A percentile compares a stretch with the other conserved stretches of the same genome.
Evolutionary conservation across 1,140 invertebrate species (phyloP).

Genomic region (Drosophila tsacasi): DNA sequence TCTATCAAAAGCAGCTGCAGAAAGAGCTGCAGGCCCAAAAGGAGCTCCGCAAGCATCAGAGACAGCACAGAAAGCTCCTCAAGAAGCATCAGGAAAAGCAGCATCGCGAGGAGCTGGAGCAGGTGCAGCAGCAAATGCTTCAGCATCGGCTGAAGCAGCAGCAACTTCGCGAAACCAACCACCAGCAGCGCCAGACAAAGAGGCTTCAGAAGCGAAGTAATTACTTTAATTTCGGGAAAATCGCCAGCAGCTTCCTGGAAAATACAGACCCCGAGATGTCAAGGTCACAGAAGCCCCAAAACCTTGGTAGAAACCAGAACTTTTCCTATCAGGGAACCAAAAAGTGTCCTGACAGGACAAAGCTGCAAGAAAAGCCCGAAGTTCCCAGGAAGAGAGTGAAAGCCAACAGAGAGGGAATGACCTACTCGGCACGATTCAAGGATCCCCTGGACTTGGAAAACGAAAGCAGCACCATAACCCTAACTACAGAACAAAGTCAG

Average conservation of each 20-base stretch:
- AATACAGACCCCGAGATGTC: background rate
- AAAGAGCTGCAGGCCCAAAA: background rate
- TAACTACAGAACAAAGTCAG: slow-evolving; percentile 4
- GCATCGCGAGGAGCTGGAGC: background rate
- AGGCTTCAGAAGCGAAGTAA: background rate
- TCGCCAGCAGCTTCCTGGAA: slow-evolving; percentile 12
- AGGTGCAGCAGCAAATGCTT: background rate
- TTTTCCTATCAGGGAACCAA: background rate
- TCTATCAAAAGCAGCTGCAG: slow-evolving; percentile 4
- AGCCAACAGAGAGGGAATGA: background rate
- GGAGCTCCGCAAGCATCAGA: background rate
- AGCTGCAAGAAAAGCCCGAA: background rate
- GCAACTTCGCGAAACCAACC: background rate
- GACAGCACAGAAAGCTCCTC: background rate
- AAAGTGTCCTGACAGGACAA: too few species aligned
- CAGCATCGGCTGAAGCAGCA: slow-evolving; percentile 2
- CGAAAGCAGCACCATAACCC: slow-evolving; percentile 20
- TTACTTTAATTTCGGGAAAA: slow-evolving; percentile 41
- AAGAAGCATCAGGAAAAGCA: background rate
- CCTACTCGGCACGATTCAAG: background rate
- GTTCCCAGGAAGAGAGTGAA: too few species aligned
- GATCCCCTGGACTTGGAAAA: slow-evolving; percentile 1
- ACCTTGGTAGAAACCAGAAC: background rate
- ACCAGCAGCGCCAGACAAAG: background rate
- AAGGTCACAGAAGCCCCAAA: background rate